Base-by-base conservation (phyloP, 2,888 invertebrate species). In the Erebia palarica region DNA sequence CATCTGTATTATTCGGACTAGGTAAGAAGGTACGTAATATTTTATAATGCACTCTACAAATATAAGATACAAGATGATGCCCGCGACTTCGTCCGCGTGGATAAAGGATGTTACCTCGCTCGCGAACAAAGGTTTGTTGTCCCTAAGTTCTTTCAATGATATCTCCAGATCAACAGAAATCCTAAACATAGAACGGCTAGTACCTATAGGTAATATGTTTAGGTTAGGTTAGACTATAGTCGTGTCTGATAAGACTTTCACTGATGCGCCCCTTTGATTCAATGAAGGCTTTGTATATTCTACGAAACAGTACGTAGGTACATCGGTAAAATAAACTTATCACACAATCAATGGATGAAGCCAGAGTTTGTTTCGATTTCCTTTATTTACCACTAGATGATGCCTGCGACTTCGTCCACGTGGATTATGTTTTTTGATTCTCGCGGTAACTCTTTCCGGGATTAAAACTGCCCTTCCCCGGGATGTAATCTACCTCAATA, bases 231-330 rank as follows among this genome's bases (percentile, higher is more conserved):
- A 21, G 21, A 14, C 3, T 47, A 18, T 47, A 47, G 44, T 61
- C 13, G 47, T 49, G 21, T 63, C 49, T 49, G 47, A 63, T 63
- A 13, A 49, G 63, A 63, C 63, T 63, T 63, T 63, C 63, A 63
- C 63, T 21, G 63, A 63, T 63, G 63, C 27, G 63, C 49, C 63
- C 47, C 21, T 49, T 63, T 49, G 63, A 63, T 63, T 63, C 49
- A 49, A 63, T 49, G 49, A 49, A 63, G 49, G 21, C 49, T 49
- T 63, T 63, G 63, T 27, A 21, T 47, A 3, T 44, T 44, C 44
- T 44, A 44, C 16, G 21, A 14, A 9, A 8, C 13, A 47, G 14
- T 4, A 21, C 1, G 21, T 21, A 27, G 27, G 27, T 9, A 14
- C 63, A 47, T 63, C 47, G 13, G 63, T 21, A 47, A 61, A 61